Evolutionary conservation across 2,113 vertebrate species (phyloP), one percentile per base, ranked within the genome.

Genomic region (Cryptoleucopteryx plumbea): DNA sequence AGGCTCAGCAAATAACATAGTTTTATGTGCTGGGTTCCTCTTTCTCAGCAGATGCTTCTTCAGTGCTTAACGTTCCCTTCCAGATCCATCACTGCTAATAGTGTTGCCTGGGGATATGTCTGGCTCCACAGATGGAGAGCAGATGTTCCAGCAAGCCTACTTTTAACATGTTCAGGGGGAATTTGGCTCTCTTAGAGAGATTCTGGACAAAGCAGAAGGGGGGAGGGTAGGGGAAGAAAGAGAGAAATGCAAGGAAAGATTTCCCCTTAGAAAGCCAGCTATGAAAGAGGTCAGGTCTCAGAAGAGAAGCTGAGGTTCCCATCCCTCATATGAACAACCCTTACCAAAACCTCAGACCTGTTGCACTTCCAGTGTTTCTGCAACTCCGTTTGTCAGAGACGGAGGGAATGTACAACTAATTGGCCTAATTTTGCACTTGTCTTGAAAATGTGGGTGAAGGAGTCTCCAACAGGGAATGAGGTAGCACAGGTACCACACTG

Each of bases 81-180:
- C 78, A 91, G 93, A 93, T 85, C 91, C 89, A 93, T 95, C 93
- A 79, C 78, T 43, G 55, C 71, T 88, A 67, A 66, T 14, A 95
- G 62, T 17, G 65, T 13, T 91, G 93, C 95, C 87, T 88, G 53
- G 91, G 93, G 94, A 94, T 86, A 43, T 15, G 95, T 96, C 95
- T 97, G 96, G 48, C 87, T 94, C 47, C 50, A 56, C 97, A 97
- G 84, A 93, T 96, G 97, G 84, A 29, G 82, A 95, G 74, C 97
- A 97, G 97, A 97, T 97, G 97, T 97, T 95, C 78, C 89, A 88
- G 74, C 70, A 80, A 95, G n/a, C 53, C 91, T 90, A n/a, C 66
- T 90, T 86, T 73, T 43, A 88, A 81, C 27, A 4, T 89, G 62
- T 91, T 93, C 66, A 58, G 26, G 55, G 82, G 84, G 86, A 77